A percentile compares a stretch with the other conserved stretches of the same genome.
Evolutionary conservation across 1,140 invertebrate species (phyloP).

Genomic region (Ips nitidus): DNA sequence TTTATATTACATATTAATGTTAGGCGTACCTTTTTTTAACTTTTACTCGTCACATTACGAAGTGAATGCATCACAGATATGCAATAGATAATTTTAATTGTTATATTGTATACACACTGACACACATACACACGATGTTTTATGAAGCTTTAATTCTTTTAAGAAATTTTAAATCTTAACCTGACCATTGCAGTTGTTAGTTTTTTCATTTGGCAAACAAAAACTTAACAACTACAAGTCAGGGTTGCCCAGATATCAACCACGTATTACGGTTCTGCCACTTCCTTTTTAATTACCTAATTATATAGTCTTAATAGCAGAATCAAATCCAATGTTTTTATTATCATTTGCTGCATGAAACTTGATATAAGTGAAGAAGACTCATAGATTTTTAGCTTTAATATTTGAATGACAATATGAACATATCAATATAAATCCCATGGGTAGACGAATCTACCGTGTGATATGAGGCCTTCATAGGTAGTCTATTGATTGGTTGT

Average conservation of each 20-base stretch:
- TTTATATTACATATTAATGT: slow-evolving; percentile 22
- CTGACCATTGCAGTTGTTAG: slow-evolving; percentile 2
- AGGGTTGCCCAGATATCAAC: too few species aligned
- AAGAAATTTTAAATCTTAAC: background rate
- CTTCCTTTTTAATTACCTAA: slow-evolving; percentile 1
- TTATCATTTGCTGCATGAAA: slow-evolving; percentile 22
- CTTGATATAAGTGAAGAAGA: slow-evolving; percentile 30
- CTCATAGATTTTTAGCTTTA: slow-evolving; percentile 45
- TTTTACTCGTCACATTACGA: slow-evolving; percentile 17
- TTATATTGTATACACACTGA: too few species aligned
- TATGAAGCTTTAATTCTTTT: slow-evolving; percentile 28
- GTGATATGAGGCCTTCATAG: slow-evolving; percentile 51
- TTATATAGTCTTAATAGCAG: background rate
- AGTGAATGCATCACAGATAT: slow-evolving; percentile 26
- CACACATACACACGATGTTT: slow-evolving; percentile 13
- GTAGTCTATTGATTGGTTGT: slow-evolving; percentile 44
- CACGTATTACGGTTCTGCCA: slow-evolving; percentile 1
- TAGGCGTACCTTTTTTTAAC: slow-evolving; percentile 11
- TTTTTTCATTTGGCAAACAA: background rate
- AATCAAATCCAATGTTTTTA: background rate
- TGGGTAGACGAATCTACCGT: slow-evolving; percentile 45
- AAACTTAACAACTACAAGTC: too few species aligned
- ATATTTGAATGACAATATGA: slow-evolving; percentile 51
- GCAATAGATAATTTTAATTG: slow-evolving; percentile 27
- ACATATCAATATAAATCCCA: slow-evolving; percentile 50